Conservation (phyloP, 2,797 vertebrate species). For the Sebastes taczanowskii region DNA sequence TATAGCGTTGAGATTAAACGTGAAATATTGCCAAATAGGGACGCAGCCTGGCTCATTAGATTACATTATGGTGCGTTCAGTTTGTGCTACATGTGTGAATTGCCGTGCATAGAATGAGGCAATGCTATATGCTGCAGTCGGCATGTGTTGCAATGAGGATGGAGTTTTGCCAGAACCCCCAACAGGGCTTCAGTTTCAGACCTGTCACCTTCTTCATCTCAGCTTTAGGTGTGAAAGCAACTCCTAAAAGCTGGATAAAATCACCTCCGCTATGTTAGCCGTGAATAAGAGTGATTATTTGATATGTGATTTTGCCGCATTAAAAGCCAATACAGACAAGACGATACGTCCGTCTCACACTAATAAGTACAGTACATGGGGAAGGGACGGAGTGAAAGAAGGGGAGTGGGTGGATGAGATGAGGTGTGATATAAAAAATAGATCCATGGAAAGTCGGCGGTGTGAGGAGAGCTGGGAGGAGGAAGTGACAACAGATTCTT, state of each 20-base stretch:
- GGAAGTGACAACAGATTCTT: background rate
- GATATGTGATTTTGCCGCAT: background rate
- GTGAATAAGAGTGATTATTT: background rate
- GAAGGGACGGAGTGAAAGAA: background rate
- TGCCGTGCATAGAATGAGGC: too few relatives aligned
- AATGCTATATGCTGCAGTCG: too few relatives aligned
- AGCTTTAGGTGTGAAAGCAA: too few relatives aligned
- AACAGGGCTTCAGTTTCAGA: background rate
- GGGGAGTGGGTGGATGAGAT: background rate
- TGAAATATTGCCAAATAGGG: too few relatives aligned
- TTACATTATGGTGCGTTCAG: too few relatives aligned
- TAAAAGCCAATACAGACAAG: background rate
- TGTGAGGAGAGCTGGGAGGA: background rate
- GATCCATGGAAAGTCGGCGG: background rate
- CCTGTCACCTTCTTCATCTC: background rate
- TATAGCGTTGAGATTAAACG: too few relatives aligned
- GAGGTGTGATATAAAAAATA: slow-evolving; percentile 2
- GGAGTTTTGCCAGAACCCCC: background rate
- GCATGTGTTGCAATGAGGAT: background rate
- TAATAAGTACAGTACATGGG: background rate
- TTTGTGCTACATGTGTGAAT: background rate
- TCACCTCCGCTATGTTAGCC: background rate
- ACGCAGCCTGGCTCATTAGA: too few relatives aligned
- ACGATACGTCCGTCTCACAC: background rate
- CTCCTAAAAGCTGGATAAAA: background rate